Evolutionary conservation across 2,113 vertebrate species (phyloP), one percentile per base, ranked within the genome.

Genomic region (Gadus chalcogrammus): DNA sequence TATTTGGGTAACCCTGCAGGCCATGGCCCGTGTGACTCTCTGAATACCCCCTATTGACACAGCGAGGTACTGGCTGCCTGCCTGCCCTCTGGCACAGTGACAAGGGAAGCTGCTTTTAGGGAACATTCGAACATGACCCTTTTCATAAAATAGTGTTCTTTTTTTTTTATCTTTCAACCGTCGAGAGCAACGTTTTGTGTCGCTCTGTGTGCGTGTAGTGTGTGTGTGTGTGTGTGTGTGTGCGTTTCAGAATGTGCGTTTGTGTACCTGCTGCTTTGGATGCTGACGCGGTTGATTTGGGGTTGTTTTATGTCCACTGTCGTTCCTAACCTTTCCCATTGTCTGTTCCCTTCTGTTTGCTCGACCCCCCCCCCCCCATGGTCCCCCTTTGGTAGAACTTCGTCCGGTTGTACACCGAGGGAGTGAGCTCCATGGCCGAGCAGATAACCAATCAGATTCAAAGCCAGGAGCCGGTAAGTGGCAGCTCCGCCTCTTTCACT

Each of bases 371-470:
- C 13, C 76, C 52, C 66, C 71, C 24, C 17, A n/a, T 68, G 64
- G 62, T 84, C 79, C 85, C 82, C 12, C 1, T 81, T 88, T 85
- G 81, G 73, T 93, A 95, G 94, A 94, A 91, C 90, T 96, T 92
- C 79, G 92, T 96, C 90, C 94, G 93, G 93, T 93, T 95, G 93
- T 95, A 94, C 89, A 94, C 94, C 62, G 93, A 93, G 73, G 94
- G 94, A 86, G 94, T 95, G 89, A 95, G 93, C 93, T 95, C 92
- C 85, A 91, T 95, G 93, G 93, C 93, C 93, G 92, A 94, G 85
- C 95, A 95, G 90, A 93, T 96, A 93, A 91, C 92, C 92, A 95
- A 81, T 94, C 94, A 93, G 92, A 91, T 95, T 88, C 93, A 94
- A 90, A 92, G 88, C 87, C 94, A 92, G 91, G 93, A 94, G 88